These are phyloP conservation scores for Anas bahamensis DNA, from an alignment of 2,797 vertebrate species.

Conservation along the genomic window DNA sequence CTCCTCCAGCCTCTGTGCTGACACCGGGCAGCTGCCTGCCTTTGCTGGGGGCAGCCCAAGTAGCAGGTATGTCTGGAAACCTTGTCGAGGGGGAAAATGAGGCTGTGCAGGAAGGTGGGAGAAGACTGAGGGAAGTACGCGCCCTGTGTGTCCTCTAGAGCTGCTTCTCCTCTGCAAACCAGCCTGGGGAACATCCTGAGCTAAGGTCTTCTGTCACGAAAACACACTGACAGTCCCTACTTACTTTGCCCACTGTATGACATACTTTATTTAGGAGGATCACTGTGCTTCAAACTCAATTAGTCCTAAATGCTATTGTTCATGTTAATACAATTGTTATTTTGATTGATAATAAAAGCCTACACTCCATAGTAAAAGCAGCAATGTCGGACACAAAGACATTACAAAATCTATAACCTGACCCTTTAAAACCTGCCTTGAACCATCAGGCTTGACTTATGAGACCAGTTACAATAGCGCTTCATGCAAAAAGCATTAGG, in stretches of 20 bases:
- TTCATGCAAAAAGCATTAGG: slow-evolving; percentile 82
- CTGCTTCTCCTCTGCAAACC: neutral
- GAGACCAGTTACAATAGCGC: slow-evolving; percentile 69
- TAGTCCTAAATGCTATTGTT: slow-evolving; percentile 68
- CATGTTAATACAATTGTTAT: slow-evolving; percentile 74
- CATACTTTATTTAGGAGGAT: slow-evolving; percentile 27
- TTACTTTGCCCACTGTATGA: neutral
- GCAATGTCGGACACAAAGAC: slow-evolving; percentile 64
- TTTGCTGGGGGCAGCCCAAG: neutral
- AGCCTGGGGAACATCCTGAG: neutral
- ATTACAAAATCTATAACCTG: slow-evolving; percentile 78
- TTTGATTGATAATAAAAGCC: slow-evolving; percentile 76
- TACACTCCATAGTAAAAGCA: slow-evolving; percentile 66
- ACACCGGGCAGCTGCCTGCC: fast-evolving
- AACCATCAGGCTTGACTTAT: slow-evolving; percentile 78
- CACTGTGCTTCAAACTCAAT: slow-evolving; percentile 47
- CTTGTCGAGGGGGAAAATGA: neutral
- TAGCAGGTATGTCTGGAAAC: neutral
- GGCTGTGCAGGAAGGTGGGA: neutral
- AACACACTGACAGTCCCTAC: neutral
- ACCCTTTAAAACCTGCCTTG: slow-evolving; percentile 73
- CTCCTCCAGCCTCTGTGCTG: neutral
- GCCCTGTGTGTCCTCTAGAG: neutral
- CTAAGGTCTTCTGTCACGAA: neutral
- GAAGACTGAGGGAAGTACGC: neutral